Conservation (phyloP, 2,797 vertebrate genomes). For the Danio albolineatus region DNA sequence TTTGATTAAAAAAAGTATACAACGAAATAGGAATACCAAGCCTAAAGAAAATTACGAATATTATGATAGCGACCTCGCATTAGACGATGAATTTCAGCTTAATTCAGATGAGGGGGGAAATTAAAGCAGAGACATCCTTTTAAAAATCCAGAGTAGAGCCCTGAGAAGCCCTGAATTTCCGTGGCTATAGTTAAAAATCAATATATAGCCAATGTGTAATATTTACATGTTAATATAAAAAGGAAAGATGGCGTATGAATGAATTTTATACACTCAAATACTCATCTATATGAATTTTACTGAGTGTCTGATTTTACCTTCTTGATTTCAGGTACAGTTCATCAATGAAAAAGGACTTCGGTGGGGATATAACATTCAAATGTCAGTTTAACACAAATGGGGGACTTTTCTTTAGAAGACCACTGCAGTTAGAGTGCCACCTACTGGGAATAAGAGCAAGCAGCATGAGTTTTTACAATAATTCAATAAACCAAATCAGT, state of each 20-base stretch:
- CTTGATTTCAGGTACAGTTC: neutral
- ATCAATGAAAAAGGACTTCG: neutral
- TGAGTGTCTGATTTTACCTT: neutral
- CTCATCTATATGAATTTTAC: neutral
- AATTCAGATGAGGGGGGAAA: neutral
- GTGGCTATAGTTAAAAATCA: neutral
- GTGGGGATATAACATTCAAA: constrained; percentile 33
- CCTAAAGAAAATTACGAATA: neutral
- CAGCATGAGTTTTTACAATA: constrained; percentile 16
- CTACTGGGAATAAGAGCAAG: constrained; percentile 47
- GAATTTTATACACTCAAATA: neutral
- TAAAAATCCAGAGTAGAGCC: neutral
- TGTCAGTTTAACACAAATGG: constrained; percentile 13
- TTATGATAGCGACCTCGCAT: neutral
- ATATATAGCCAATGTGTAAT: neutral
- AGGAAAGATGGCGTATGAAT: neutral
- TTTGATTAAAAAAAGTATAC: too few species aligned
- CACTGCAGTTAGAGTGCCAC: constrained; percentile 33
- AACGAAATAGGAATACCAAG: neutral
- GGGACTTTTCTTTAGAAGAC: neutral
- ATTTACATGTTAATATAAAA: constrained; percentile 11
- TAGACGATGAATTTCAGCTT: neutral
- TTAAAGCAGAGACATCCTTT: neutral
- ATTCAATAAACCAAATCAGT: neutral
- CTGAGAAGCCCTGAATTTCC: neutral